A percentile compares a stretch with the other conserved stretches of the same genome.
Evolutionary conservation across 2,113 vertebrate genomes (phyloP).

Genomic region (Meleagris gallopavo): DNA sequence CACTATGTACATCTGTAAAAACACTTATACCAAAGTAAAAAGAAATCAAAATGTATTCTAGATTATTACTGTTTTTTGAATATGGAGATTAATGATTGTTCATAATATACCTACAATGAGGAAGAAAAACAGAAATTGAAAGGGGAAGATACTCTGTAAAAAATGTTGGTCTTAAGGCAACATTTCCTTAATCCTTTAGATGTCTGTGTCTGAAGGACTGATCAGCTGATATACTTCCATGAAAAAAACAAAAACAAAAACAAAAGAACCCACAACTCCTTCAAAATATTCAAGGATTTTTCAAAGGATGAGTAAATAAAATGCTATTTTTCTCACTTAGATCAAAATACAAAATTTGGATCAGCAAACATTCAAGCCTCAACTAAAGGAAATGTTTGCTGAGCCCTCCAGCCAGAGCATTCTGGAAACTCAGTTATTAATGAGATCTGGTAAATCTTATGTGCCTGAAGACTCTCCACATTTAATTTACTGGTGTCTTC

Average conservation of each 20-base stretch:
- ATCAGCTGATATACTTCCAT: neutral
- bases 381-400: neutral
- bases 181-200: neutral
- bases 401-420: neutral
- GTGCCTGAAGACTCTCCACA: constrained; percentile 1
- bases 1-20: neutral
- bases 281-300: neutral
- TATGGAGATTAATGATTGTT: neutral
- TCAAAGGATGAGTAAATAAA: constrained; percentile 9
- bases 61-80: neutral
- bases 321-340: neutral
- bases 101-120: neutral
- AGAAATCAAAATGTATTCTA: neutral
- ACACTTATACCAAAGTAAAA: neutral
- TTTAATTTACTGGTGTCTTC: neutral
- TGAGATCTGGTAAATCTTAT: neutral
- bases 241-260: neutral
- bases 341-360: neutral
- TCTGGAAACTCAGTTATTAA: constrained; percentile 38
- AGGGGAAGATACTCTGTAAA: neutral
- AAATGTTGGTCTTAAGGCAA: neutral
- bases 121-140: neutral
- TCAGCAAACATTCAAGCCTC: neutral
- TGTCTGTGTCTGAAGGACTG: neutral
- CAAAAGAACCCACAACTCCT: neutral